Conservation (phyloP, 2,888 invertebrate species). For the Ophion costatus region DNA sequence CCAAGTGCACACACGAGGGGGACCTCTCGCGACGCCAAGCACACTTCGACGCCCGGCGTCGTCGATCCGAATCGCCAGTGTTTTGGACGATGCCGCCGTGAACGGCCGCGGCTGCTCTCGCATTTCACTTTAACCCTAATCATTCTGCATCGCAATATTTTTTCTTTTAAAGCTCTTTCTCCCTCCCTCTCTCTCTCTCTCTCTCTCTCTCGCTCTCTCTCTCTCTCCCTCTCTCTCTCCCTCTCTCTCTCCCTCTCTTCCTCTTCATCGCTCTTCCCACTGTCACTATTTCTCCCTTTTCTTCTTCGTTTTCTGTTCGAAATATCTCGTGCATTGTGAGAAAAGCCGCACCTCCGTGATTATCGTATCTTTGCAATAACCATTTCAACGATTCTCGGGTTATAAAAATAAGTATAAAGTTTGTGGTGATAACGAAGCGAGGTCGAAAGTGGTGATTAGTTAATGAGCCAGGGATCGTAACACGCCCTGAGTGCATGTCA, state of each 20-base stretch:
- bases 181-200: not conserved
- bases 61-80: conserved; percentile 72
- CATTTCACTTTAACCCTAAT: conserved; percentile 37
- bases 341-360: conserved; percentile 11
- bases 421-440: conserved; percentile 30
- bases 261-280: not conserved
- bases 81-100: conserved; percentile 80
- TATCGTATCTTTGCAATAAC: not conserved
- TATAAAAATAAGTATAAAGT: conserved; percentile 18
- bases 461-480: conserved; percentile 72
- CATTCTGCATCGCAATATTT: conserved; percentile 7
- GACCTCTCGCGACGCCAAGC: conserved; percentile 47
- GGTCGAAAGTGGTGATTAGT: conserved; percentile 49
- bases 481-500: conserved; percentile 71
- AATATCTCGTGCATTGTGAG: not conserved
- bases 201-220: not conserved
- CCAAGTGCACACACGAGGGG: conserved; percentile 38
- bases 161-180: conserved; percentile 9
- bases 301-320: not conserved
- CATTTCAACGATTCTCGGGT: not conserved
- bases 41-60: conserved; percentile 69
- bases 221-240: not conserved
- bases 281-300: not conserved
- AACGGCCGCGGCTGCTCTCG: conserved; percentile 68
- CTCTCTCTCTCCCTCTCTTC: not conserved